Percentiles rank a stretch among this genome's conserved stretches.
phyloP scores from a whole-genome alignment of 2,797 vertebrate species.

The Morus bassanus region DNA sequence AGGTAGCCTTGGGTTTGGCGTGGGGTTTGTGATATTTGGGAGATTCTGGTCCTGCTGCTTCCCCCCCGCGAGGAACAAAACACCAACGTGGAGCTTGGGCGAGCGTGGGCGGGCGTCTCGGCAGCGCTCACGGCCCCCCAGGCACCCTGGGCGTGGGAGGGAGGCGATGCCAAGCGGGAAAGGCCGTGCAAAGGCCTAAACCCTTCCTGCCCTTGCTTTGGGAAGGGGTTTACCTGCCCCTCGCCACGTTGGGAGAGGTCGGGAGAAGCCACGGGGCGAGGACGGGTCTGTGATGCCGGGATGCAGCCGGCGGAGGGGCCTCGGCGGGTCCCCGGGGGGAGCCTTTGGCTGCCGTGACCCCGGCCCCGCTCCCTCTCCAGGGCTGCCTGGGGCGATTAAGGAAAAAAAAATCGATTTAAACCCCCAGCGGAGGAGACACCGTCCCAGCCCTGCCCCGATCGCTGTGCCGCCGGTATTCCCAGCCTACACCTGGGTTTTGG shows the following conservation, averaged over 20 bases:
- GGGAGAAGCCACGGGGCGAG: background rate
- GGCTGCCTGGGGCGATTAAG: background rate
- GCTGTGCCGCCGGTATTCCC: too few species aligned
- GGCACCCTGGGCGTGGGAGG: background rate
- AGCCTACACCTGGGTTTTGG: background rate
- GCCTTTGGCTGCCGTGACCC: background rate
- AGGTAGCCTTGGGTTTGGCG: background rate
- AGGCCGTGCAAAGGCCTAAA: too few species aligned
- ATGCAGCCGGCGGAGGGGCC: background rate
- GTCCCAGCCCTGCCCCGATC: background rate
- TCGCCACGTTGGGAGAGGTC: background rate
- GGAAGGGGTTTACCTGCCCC: background rate
- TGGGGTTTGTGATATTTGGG: background rate
- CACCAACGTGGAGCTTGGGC: background rate
- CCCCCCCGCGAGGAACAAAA: background rate
- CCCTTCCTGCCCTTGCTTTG: background rate
- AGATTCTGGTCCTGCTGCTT: background rate
- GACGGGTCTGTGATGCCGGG: background rate
- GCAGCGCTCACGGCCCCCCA: background rate
- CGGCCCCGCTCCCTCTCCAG: background rate
- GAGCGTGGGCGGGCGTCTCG: background rate
- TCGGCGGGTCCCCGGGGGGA: background rate
- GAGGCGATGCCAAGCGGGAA: background rate
- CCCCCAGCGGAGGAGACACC: background rate
- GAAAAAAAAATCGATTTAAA: background rate